These are phyloP conservation scores for Ephestia elutella DNA, from an alignment of 1,140 invertebrate species.

Conservation along the genomic window DNA sequence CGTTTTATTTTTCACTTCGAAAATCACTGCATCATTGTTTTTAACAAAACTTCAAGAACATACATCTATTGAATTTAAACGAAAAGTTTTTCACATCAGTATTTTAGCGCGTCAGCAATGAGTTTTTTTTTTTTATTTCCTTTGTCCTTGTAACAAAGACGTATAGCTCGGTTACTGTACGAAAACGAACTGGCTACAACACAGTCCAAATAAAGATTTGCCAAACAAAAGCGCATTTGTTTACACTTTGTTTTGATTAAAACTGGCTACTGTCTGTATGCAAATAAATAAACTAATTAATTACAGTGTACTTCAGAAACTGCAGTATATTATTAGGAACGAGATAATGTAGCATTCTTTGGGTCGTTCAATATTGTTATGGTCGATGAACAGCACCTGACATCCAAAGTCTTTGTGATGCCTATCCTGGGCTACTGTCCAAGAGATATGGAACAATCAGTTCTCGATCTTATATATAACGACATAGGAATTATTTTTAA, in stretches of 20 bases:
- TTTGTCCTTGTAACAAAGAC: neutral
- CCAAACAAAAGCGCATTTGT: conserved; percentile 13
- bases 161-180: neutral
- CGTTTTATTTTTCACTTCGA: too few relatives aligned
- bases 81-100: too few relatives aligned
- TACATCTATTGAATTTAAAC: too few relatives aligned
- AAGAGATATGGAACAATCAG: conserved; percentile 17
- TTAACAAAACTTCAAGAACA: too few relatives aligned
- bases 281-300: neutral
- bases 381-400: conserved; percentile 22
- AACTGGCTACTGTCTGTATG: neutral
- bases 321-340: neutral
- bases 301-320: neutral
- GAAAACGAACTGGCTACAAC: neutral
- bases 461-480: neutral
- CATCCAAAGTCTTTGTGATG: neutral
- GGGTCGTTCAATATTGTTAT: neutral
- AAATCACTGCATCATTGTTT: too few relatives aligned
- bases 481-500: neutral
- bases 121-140: too few relatives aligned
- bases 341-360: too few relatives aligned
- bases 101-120: too few relatives aligned
- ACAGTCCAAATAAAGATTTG: conserved; percentile 9
- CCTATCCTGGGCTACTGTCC: conserved; percentile 26
- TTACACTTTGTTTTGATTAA: neutral